Evolutionary conservation across 2,888 invertebrate species (phyloP), one percentile per base, ranked within the genome.

Genomic region (Diaphora mendica): DNA sequence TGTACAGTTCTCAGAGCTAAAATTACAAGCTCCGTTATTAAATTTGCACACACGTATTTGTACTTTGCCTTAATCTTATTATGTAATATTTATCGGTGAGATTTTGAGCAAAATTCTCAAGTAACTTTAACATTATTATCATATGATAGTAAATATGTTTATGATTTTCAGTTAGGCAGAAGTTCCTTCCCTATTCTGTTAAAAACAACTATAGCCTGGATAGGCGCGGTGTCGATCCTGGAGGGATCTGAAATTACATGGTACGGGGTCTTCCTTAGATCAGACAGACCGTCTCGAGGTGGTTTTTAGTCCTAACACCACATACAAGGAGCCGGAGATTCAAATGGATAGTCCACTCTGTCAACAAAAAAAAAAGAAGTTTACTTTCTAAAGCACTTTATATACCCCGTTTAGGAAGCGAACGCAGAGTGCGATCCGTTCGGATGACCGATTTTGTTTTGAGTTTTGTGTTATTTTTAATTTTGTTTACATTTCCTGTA

Each of bases 11-110:
- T 26, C 26, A 26, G 13, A 59, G n/a, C 59, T 59, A 26, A 26
- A 59, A n/a, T 55, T 55, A 55, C 9, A 55, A 55, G 51, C 51
- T 55, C 1, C 23, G 51, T n/a, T 55, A 55, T 55, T 55, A 55
- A 55, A n/a, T 55, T 74, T 70, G 48, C 78, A 77, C 75, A 72
- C 68, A 67, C 78, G 74, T 83, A 72, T 83, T 76, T 84, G 90
- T 90, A 90, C 91, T 91, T 91, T 91, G 81, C 88, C 90, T 86
- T 70, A 39, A 65, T 72, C 42, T 55, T 55, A 55, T 55, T 55
- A 55, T n/a, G 51, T 55, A 11, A 55, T n/a, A n/a, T 51, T 51
- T 23, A 55, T 55, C 11, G 9, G 51, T 55, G 51, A 23, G 9
- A 55, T 55, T 51, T 55, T 23, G 51, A 55, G 51, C 9, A n/a